Conservation (phyloP, 2,888 invertebrate species). For the Idaea biselata region DNA sequence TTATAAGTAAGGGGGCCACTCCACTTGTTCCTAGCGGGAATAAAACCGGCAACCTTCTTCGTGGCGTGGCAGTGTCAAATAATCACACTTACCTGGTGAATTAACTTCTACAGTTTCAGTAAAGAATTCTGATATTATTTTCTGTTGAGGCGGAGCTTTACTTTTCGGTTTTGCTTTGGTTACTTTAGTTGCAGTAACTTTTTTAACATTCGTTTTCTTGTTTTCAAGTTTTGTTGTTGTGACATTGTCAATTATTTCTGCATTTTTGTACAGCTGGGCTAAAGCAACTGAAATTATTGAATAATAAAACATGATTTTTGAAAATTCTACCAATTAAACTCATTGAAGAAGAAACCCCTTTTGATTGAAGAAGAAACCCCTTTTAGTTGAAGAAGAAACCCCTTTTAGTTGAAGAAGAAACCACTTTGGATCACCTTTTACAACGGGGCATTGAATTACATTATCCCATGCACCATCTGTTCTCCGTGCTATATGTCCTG, state of each 20-base stretch:
- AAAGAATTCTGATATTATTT: not conserved
- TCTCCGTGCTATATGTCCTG: too few species aligned
- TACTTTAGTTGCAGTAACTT: not conserved
- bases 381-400: too few species aligned
- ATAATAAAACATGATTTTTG: not conserved
- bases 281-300: slow-evolving; percentile 36
- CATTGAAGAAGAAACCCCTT: too few species aligned
- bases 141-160: not conserved
- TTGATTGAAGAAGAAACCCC: too few species aligned
- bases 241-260: not conserved
- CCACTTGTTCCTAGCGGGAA: too few species aligned
- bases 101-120: not conserved
- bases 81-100: not conserved
- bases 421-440: too few species aligned
- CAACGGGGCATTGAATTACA: too few species aligned
- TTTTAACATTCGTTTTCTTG: not conserved
- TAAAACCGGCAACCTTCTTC: too few species aligned
- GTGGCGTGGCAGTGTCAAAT: not conserved
- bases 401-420: too few species aligned
- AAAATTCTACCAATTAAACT: too few species aligned
- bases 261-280: slow-evolving; percentile 27
- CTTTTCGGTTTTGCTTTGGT: not conserved
- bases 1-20: too few species aligned
- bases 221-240: slow-evolving; percentile 2
- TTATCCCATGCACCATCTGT: too few species aligned